These are phyloP conservation scores for Takifugu rubripes DNA, from an alignment of 2,797 vertebrate genomes.

Conservation along the genomic window DNA sequence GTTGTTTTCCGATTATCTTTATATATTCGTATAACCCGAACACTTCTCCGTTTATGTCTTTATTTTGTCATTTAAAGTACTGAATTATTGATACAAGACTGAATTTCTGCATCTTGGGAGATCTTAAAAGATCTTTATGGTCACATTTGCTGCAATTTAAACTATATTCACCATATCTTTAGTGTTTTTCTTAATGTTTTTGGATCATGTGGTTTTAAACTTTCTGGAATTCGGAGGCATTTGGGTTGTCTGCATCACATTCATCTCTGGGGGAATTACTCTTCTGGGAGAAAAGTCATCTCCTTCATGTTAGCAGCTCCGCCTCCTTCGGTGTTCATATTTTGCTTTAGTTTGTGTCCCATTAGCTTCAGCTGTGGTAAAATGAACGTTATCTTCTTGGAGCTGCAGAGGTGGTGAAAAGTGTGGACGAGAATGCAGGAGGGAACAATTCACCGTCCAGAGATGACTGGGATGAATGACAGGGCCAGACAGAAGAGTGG, in stretches of 20 bases:
- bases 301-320: slow-evolving; percentile 11
- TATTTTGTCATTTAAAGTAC: not conserved
- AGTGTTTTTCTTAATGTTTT: not conserved
- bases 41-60: not conserved
- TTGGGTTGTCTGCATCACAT: not conserved
- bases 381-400: slow-evolving; percentile 15
- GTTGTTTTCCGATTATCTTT: not conserved
- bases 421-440: slow-evolving; percentile 4
- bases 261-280: not conserved
- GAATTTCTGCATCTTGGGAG: too few species aligned
- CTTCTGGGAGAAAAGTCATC: not conserved
- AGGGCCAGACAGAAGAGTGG: not conserved
- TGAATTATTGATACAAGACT: too few species aligned
- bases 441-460: slow-evolving; percentile 18
- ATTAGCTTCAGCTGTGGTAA: slow-evolving; percentile 8
- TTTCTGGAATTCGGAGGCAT: too few species aligned
- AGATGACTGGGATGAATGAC: slow-evolving; percentile 7
- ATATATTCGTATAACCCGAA: not conserved
- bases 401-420: slow-evolving; percentile 12
- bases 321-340: slow-evolving; percentile 4
- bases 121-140: too few species aligned
- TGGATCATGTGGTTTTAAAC: too few species aligned
- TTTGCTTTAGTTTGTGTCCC: slow-evolving; percentile 13
- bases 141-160: too few species aligned
- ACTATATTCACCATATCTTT: not conserved